A percentile compares a stretch with the other conserved stretches of the same genome.
Conservation (phyloP, 37 sponge, comb jelly and placozoan species). For the Halisarca cf. caerulea region DNA sequence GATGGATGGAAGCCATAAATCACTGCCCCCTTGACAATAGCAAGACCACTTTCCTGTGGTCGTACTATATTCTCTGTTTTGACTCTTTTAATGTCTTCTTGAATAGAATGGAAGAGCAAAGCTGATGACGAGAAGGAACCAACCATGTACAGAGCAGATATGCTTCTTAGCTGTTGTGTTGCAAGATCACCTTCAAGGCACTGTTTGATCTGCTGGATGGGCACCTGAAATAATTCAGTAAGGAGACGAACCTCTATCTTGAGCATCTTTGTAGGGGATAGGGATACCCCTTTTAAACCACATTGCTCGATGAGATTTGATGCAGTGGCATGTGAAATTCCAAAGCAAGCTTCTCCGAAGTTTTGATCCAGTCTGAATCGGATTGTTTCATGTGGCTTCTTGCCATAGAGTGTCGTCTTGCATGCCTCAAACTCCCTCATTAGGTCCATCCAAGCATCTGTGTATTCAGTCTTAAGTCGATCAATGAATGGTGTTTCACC, state of each 20-base stretch:
- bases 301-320: not conserved
- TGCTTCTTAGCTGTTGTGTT: too few species aligned
- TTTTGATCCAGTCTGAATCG: not conserved
- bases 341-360: not conserved
- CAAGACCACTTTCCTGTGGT: not conserved
- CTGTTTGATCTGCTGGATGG: not conserved
- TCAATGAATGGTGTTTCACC: conserved; percentile 4
- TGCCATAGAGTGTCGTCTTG: not conserved
- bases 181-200: not conserved
- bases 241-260: not conserved
- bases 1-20: conserved; percentile 17
- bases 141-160: conserved; percentile 19
- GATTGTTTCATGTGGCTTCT: not conserved
- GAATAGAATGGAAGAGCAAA: not conserved
- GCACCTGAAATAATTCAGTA: not conserved
- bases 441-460: not conserved
- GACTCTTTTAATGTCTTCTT: not conserved
- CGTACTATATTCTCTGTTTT: not conserved
- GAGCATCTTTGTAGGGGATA: not conserved
- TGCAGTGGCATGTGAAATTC: not conserved
- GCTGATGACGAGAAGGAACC: not conserved
- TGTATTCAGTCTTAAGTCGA: not conserved
- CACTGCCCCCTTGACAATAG: conserved; percentile 13
- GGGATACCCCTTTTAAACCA: not conserved
- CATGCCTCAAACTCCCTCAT: not conserved